A percentile compares a stretch with the other conserved stretches of the same genome.
These are phyloP conservation scores for Todiramphus chloris DNA, from an alignment of 2,113 vertebrate species.

Conservation along the genomic window DNA sequence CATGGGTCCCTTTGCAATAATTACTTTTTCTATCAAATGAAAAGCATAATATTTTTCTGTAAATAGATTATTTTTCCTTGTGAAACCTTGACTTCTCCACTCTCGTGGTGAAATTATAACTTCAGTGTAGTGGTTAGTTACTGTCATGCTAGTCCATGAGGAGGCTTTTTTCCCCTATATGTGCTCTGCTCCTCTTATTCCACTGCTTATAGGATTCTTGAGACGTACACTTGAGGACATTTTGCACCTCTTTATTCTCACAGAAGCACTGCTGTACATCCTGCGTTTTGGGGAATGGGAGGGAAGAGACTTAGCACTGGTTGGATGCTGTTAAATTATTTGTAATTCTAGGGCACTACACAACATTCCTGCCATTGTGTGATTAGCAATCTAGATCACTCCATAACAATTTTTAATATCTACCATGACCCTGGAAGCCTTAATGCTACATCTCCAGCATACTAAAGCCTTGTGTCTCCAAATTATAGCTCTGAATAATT, in stretches of 20 bases:
- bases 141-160: constrained; percentile 4
- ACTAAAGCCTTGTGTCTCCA: constrained; percentile 61
- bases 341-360: constrained; percentile 49
- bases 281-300: background rate
- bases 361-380: constrained; percentile 48
- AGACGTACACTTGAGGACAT: background rate
- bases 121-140: constrained; percentile 52
- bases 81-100: constrained; percentile 72
- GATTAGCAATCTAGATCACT: constrained; percentile 72
- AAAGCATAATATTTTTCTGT: constrained; percentile 78
- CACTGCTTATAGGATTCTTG: background rate
- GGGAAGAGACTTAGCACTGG: background rate
- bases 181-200: constrained; percentile 21
- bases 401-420: constrained; percentile 78
- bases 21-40: constrained; percentile 81
- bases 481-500: constrained; percentile 75
- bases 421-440: constrained; percentile 67
- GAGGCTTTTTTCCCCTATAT: background rate
- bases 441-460: constrained; percentile 63
- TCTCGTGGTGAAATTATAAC: constrained; percentile 67
- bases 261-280: background rate
- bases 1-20: constrained; percentile 76
- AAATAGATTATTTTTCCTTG: constrained; percentile 74
- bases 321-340: constrained; percentile 54
- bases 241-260: constrained; percentile 6